phyloP scores from a whole-genome alignment of 2,797 vertebrate species.

The Pyrocephalus nanus region DNA sequence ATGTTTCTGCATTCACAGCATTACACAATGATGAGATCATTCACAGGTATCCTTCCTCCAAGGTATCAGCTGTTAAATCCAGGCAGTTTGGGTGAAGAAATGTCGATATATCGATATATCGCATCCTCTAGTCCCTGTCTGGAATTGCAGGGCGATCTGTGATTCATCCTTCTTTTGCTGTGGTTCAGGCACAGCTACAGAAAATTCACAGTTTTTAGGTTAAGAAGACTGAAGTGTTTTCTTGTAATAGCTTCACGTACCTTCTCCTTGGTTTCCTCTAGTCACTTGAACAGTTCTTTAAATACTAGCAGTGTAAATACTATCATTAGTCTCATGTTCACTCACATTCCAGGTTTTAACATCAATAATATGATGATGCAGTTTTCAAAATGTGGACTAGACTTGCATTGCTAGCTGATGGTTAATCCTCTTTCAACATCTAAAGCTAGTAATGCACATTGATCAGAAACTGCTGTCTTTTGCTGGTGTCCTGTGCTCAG shows the following conservation, averaged over 20 bases:
- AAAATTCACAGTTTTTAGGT: not conserved
- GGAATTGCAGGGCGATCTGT: not conserved
- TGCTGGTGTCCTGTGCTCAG: not conserved
- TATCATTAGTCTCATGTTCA: not conserved
- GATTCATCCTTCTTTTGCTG: not conserved
- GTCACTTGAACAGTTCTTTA: not conserved
- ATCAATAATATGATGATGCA: not conserved
- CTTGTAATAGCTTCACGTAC: not conserved
- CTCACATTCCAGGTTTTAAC: not conserved
- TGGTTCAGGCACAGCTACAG: not conserved
- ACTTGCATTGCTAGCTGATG: not conserved
- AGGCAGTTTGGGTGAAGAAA: not conserved
- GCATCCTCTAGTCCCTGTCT: not conserved
- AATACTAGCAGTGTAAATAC: not conserved
- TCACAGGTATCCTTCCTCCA: not conserved
- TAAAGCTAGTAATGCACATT: not conserved
- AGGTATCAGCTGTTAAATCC: not conserved
- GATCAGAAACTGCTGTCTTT: not conserved
- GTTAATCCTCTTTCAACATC: not conserved
- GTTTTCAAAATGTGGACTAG: not conserved
- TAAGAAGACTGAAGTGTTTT: not conserved
- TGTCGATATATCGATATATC: not conserved
- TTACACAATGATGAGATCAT: not conserved
- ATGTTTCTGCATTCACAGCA: not conserved
- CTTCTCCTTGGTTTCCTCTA: not conserved